phyloP scores from a whole-genome alignment of 1,140 invertebrate genomes.

The Manduca sexta region DNA sequence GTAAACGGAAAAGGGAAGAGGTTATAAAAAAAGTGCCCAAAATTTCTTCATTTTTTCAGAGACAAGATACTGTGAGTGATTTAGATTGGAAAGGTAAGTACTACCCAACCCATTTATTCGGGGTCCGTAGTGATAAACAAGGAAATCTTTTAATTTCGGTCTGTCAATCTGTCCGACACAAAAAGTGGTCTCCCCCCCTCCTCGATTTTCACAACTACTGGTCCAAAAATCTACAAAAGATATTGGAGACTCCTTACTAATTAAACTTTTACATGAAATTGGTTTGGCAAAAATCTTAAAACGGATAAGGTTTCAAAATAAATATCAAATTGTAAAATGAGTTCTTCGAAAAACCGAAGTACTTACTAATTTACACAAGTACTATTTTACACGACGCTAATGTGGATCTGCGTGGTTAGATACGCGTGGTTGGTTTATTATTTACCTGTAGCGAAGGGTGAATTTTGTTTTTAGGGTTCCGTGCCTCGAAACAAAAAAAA shows the following conservation, averaged over 20 bases:
- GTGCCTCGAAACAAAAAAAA: constrained; percentile 8
- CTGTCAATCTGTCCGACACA: constrained; percentile 19
- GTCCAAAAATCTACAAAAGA: constrained; percentile 2
- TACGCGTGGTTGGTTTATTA: background rate
- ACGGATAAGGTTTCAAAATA: constrained; percentile 2
- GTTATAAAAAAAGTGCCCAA: constrained; percentile 11
- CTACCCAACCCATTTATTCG: constrained; percentile 18
- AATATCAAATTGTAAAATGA: background rate
- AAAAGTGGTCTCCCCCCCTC: constrained; percentile 14
- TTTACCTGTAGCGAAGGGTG: background rate
- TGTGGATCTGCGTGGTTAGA: background rate
- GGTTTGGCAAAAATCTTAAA: constrained; percentile 3
- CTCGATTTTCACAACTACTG: constrained; percentile 10
- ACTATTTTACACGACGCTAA: background rate
- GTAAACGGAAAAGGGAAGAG: constrained; percentile 13
- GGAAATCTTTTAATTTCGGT: constrained; percentile 21
- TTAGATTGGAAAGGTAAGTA: constrained; percentile 21
- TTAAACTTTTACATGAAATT: constrained; percentile 4
- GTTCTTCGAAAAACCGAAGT: too few relatives aligned
- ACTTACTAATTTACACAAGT: background rate
- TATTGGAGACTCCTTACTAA: constrained; percentile 2
- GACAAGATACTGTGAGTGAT: constrained; percentile 22
- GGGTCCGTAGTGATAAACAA: constrained; percentile 20
- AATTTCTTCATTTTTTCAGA: constrained; percentile 20
- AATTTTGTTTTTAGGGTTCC: constrained; percentile 9